A percentile compares a stretch with the other conserved stretches of the same genome.
Conservation (phyloP, 2,797 vertebrate species). For the Huso huso region DNA sequence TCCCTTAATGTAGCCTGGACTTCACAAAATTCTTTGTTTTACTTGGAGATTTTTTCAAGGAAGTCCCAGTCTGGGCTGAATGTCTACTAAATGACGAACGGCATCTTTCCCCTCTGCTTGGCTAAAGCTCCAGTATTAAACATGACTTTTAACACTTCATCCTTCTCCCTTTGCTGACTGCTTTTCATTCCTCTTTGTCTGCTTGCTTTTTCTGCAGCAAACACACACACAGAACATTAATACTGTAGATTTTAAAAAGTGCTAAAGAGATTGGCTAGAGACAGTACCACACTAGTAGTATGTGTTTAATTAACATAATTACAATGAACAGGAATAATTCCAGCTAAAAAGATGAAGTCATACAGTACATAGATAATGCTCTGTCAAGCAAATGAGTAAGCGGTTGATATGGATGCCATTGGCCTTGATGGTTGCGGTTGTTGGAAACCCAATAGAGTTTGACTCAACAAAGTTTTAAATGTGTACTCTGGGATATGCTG, state of each 20-base stretch:
- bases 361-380: no score
- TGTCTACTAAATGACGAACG: conserved; percentile 23
- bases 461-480: background rate
- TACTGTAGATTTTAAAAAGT: background rate
- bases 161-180: background rate
- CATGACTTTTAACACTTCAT: conserved; percentile 11
- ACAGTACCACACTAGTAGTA: no score
- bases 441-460: background rate
- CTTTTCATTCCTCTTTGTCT: background rate
- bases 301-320: no score
- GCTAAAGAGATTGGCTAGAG: no score
- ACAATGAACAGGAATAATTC: no score
- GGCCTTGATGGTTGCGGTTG: background rate
- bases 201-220: background rate
- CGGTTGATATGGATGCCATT: background rate
- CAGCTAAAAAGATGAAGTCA: no score
- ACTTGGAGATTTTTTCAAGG: conserved; percentile 33
- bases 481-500: background rate
- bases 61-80: conserved; percentile 19
- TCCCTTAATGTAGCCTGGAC: conserved; percentile 14
- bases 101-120: conserved; percentile 9
- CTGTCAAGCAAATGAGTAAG: no score
- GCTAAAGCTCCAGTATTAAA: conserved; percentile 8
- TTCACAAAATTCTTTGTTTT: conserved; percentile 32
- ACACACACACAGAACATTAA: background rate